Conservation (phyloP, 2,888 invertebrate genomes). For the Harpalus rufipes region DNA sequence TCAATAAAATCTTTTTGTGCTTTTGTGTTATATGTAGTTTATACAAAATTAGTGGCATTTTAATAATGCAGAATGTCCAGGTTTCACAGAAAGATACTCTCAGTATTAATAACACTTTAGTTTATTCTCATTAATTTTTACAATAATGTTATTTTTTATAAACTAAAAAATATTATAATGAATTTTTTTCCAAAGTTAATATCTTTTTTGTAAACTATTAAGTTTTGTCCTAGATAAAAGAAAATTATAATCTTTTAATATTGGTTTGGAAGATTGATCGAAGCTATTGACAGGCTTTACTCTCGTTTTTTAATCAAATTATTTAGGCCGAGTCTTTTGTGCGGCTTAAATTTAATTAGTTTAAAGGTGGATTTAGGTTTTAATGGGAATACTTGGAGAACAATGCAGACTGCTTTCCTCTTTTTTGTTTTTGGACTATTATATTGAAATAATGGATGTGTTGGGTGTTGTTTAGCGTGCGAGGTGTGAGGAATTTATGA, state of each 20-base stretch:
- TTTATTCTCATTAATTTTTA: no score
- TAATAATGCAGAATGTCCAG: no score
- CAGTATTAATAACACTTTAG: no score
- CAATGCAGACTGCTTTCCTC: slow-evolving; percentile 47
- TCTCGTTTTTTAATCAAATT: slow-evolving; percentile 52
- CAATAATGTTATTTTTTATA: neutral
- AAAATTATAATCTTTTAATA: neutral
- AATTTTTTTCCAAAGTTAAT: neutral
- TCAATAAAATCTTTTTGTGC: no score
- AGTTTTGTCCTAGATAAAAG: slow-evolving; percentile 2
- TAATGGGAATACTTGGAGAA: slow-evolving; percentile 57
- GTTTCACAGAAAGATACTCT: no score
- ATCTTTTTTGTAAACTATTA: slow-evolving; percentile 4
- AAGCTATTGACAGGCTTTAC: slow-evolving; percentile 8
- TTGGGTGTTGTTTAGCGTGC: slow-evolving; percentile 20
- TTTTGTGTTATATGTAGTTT: no score
- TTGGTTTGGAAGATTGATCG: neutral
- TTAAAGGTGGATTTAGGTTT: slow-evolving; percentile 60
- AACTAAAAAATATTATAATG: neutral
- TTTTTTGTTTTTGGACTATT: slow-evolving; percentile 52
- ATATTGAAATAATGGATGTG: slow-evolving; percentile 47
- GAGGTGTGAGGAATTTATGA: slow-evolving; percentile 36
- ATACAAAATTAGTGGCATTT: no score
- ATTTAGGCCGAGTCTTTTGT: slow-evolving; percentile 46
- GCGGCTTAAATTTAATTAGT: slow-evolving; percentile 60